Base-by-base conservation (phyloP, 2,797 vertebrate species). In the Sphenodon punctatus region DNA sequence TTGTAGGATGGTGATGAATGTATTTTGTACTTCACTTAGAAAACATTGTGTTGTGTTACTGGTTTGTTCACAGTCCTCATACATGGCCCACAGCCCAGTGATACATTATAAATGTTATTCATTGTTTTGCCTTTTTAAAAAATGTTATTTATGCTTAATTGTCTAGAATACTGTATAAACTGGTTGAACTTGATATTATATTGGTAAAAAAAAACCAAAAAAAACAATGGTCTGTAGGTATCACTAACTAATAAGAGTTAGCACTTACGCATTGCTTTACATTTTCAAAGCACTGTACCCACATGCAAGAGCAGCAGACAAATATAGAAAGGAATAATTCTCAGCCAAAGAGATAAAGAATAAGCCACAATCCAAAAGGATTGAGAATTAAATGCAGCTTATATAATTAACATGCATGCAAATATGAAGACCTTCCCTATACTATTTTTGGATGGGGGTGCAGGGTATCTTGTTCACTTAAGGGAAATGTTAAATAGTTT, bases 401-500 rank as follows among this genome's bases (percentile, higher is more conserved):
- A 80, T 69, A 68, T 61, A 92, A 84, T 90, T 93, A 88, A 82
- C 11, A 80, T 78, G 64, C 84, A 59, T 34, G 15, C 56, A 85
- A 79, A 23, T n/a, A n/a, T 58, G 70, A 84, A 89, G 43, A 63
- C 45, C 86, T 86, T 76, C 67, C 74, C 65, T 91, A 85, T 6
- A 0, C n/a, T 56, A n/a, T 20, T 82, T 92, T 89, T 75, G 59
- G 78, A 73, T n/a, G 56, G 59, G 46, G 60, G 27, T 75, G 32
- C 27, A 42, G 41, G 38, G 20, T 48, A 59, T 39, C 48, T 68
- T 92, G 73, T 85, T 91, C 79, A 41, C 75, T 89, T 91, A 90
- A 91, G 92, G 86, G 43, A 30, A 27, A 84, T 39, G 76, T 84
- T 92, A 91, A 91, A 89, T 82, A 90, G 69, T 92, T 88, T 92